phyloP scores from a whole-genome alignment of 2,797 vertebrate species.

The Enteromius afrohamiltoni region DNA sequence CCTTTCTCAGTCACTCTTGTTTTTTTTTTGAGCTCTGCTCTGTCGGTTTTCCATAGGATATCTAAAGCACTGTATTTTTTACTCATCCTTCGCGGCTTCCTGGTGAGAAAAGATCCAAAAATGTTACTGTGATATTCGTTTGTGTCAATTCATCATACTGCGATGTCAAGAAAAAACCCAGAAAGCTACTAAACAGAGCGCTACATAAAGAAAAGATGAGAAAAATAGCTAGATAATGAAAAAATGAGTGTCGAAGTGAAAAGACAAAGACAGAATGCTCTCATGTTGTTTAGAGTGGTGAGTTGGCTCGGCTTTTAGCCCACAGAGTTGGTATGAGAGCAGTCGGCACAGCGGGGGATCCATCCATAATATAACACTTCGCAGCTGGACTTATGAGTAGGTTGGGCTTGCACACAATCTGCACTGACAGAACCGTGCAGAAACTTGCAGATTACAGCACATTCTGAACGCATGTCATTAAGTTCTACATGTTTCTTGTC shows the following conservation, averaged over 20 bases:
- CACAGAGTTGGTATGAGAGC: slow-evolving; percentile 27
- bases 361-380: slow-evolving; percentile 59
- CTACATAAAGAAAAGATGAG: neutral
- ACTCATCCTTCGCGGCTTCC: neutral
- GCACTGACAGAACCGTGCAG: neutral
- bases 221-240: slow-evolving; percentile 46
- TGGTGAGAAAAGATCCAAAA: neutral
- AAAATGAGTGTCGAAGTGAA: slow-evolving; percentile 59
- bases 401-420: neutral
- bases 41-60: slow-evolving; percentile 4
- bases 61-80: slow-evolving; percentile 17
- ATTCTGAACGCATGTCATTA: neutral
- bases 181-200: neutral
- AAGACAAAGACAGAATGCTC: slow-evolving; percentile 51
- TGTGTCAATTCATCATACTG: neutral
- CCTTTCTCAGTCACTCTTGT: neutral
- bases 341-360: slow-evolving; percentile 23
- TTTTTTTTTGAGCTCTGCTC: slow-evolving; percentile 12
- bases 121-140: slow-evolving; percentile 10
- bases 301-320: slow-evolving; percentile 24
- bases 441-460: slow-evolving; percentile 1
- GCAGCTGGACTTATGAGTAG: slow-evolving; percentile 49
- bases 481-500: neutral
- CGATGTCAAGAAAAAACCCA: slow-evolving; percentile 7
- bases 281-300: slow-evolving; percentile 63